Percentiles rank a stretch among this genome's conserved stretches.
phyloP scores from a whole-genome alignment of 2,888 invertebrate genomes.

The Eretmocerus hayati region DNA sequence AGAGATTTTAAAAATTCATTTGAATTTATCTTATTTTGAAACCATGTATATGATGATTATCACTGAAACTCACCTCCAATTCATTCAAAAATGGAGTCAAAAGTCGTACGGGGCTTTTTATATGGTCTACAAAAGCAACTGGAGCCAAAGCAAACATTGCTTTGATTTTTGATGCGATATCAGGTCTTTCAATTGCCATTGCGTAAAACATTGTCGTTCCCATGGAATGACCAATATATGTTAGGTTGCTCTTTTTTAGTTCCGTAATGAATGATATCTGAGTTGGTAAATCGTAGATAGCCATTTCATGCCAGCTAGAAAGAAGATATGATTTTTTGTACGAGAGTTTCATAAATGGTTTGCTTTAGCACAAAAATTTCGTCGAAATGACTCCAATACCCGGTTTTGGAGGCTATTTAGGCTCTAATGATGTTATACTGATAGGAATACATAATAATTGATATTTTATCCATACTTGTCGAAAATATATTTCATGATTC shows the following conservation, averaged over 20 bases:
- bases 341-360: no score
- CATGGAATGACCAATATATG: slow-evolving; percentile 41
- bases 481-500: no score
- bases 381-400: no score
- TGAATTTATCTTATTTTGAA: not conserved
- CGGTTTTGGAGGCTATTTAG: not conserved
- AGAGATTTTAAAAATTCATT: slow-evolving; percentile 34
- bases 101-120: slow-evolving; percentile 60
- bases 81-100: slow-evolving; percentile 61
- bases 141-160: slow-evolving; percentile 63
- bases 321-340: not conserved
- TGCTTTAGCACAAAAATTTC: no score
- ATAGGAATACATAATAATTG: no score
- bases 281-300: slow-evolving; percentile 77
- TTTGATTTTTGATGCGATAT: slow-evolving; percentile 60
- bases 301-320: slow-evolving; percentile 86
- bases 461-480: no score
- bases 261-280: slow-evolving; percentile 38
- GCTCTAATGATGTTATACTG: not conserved
- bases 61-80: slow-evolving; percentile 46
- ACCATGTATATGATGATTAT: not conserved
- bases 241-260: slow-evolving; percentile 46
- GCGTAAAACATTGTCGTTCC: slow-evolving; percentile 70
- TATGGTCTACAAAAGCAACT: slow-evolving; percentile 60
- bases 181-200: slow-evolving; percentile 60